Conservation (phyloP, 2,797 vertebrate genomes). For the Australoheros facetus region DNA sequence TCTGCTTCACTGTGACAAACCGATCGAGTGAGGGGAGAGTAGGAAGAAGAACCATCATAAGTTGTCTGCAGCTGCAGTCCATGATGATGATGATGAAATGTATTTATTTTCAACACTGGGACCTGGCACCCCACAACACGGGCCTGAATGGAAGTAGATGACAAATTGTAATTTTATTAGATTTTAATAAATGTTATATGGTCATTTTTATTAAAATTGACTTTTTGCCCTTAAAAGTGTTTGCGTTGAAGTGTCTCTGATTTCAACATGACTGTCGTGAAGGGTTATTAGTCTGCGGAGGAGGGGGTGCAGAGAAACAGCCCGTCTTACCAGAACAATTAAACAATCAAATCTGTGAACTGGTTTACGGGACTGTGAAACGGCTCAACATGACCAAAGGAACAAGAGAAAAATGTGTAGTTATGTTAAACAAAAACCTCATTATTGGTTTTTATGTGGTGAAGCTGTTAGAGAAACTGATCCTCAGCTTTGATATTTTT, state of each 20-base stretch:
- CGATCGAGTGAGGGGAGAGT: slow-evolving; percentile 27
- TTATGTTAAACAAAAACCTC: no score
- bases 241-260: neutral
- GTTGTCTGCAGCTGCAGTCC: slow-evolving; percentile 59
- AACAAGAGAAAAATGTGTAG: neutral
- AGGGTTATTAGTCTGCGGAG: neutral
- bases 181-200: slow-evolving; percentile 88
- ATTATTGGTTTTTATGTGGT: no score
- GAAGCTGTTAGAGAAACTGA: neutral
- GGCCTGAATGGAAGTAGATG: slow-evolving; percentile 74
- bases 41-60: slow-evolving; percentile 31
- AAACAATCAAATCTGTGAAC: neutral
- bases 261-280: no score
- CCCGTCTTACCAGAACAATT: neutral
- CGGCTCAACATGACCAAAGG: neutral
- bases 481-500: no score
- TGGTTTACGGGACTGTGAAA: neutral
- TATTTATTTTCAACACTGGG: slow-evolving; percentile 84
- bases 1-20: slow-evolving; percentile 73
- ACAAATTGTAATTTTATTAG: slow-evolving; percentile 84
- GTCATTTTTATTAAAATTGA: slow-evolving; percentile 87
- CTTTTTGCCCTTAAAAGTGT: slow-evolving; percentile 65
- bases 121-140: slow-evolving; percentile 68
- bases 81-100: slow-evolving; percentile 57
- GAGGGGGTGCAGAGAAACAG: neutral